phyloP scores from a whole-genome alignment of 2,888 invertebrate genomes.

The Petrolisthes manimaculis region DNA sequence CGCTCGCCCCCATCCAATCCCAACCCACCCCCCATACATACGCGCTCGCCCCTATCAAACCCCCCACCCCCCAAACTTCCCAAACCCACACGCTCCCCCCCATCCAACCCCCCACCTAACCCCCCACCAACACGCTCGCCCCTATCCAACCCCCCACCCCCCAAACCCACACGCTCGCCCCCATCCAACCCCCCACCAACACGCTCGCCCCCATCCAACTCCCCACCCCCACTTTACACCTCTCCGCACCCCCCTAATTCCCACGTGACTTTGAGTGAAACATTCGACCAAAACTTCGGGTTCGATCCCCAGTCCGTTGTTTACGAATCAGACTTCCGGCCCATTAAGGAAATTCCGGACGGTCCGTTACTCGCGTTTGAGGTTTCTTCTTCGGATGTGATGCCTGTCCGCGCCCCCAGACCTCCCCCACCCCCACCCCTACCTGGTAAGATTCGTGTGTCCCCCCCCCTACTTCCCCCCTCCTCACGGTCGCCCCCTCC shows the following conservation, averaged over 20 bases:
- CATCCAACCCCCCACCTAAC: not conserved
- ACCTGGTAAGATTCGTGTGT: too few species aligned
- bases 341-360: slow-evolving; percentile 28
- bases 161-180: not conserved
- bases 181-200: not conserved
- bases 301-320: slow-evolving; percentile 60
- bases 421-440: slow-evolving; percentile 10
- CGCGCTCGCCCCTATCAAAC: not conserved
- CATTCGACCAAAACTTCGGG: slow-evolving; percentile 53
- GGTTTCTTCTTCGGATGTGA: slow-evolving; percentile 41
- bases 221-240: not conserved
- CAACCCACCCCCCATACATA: not conserved
- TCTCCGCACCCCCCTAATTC: not conserved
- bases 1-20: not conserved
- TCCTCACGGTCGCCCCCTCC: slow-evolving; percentile 2
- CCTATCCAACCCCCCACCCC: not conserved
- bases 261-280: not conserved
- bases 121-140: not conserved
- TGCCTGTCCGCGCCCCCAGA: slow-evolving; percentile 30
- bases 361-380: slow-evolving; percentile 51
- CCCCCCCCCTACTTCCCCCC: not conserved
- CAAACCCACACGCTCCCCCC: not conserved
- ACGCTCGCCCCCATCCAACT: not conserved
- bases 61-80: not conserved
- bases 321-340: slow-evolving; percentile 63